Evolutionary conservation across 1,140 invertebrate genomes (phyloP), one percentile per base, ranked within the genome.

Genomic region (Temnothorax curvispinosus): DNA sequence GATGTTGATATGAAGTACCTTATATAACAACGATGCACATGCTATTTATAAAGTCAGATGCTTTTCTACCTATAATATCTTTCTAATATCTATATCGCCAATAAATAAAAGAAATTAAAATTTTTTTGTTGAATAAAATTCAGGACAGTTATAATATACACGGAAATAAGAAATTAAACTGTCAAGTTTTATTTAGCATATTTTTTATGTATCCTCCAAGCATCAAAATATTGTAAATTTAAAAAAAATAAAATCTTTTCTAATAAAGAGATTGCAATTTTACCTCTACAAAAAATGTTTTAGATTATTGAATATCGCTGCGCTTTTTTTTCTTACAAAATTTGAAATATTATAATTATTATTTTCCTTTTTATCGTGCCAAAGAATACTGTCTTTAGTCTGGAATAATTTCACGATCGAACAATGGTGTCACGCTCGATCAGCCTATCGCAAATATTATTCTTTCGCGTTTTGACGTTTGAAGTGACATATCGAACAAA

Each of bases 361-460:
- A 18, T 5, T 27, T 64, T n/a, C 8, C 27, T 65, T 78, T 27
- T 64, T 13, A 32, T 11, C 13, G 27, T 9, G 7, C 15, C 18
- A 8, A 67, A 18, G 35, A 80, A 69, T 8, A 41, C 13, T 52
- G 47, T 47, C 32, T 71, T 35, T 54, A 54, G 56, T 38, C 41
- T 71, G 44, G 11, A 84, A 84, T 84, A 84, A 86, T 87, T 87
- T 87, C 35, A 84, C 50, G 52, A 80, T 69, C 62, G 64, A 81
- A 84, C 44, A 80, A 87, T 69, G 5, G 35, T 76, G 75, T 67
- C 65, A 62, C 60, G 52, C 50, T 77, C 54, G 85, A 80, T 47
- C 71, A 85, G 77, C 74, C 71, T 44, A 86, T 47, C 64, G 72
- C 52, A 91, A 91, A 91, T 91, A 91, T 91, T 91, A 62, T 89